Evolutionary conservation across 64 coral and sea anemone species (phyloP).

Genomic region (Cladopsammia gracilis): DNA sequence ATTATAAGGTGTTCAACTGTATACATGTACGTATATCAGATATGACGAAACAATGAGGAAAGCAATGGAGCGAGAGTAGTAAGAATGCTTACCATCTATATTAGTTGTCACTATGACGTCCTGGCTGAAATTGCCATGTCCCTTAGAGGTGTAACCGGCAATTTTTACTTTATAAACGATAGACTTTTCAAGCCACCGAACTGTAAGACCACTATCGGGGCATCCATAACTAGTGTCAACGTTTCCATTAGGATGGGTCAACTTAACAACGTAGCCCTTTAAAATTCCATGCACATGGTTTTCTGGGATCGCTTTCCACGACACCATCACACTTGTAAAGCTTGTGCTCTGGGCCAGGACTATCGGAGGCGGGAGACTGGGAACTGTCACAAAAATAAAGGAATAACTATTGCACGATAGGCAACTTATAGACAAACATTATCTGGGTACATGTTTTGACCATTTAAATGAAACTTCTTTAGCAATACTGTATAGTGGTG

Average conservation of each 20-base stretch:
- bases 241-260: neutral
- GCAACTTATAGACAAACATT: no score
- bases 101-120: neutral
- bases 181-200: neutral
- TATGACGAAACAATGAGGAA: no score
- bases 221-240: neutral
- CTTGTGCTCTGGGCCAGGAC: slow-evolving; percentile 59
- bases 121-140: neutral
- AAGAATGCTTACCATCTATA: neutral
- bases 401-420: no score
- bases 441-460: no score
- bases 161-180: slow-evolving; percentile 2
- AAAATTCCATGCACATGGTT: slow-evolving; percentile 3
- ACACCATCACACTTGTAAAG: slow-evolving; percentile 61
- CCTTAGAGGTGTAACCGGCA: slow-evolving; percentile 6
- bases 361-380: slow-evolving; percentile 61
- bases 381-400: slow-evolving; percentile 30
- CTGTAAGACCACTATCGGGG: neutral
- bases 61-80: no score
- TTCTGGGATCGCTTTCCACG: slow-evolving; percentile 64
- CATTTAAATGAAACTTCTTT: no score
- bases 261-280: neutral
- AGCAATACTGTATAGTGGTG: no score
- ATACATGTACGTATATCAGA: no score
- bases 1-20: no score